Percentiles rank a stretch among this genome's conserved stretches.
Evolutionary conservation across 2,888 invertebrate genomes (phyloP).

Genomic region (Parnassius mnemosyne): DNA sequence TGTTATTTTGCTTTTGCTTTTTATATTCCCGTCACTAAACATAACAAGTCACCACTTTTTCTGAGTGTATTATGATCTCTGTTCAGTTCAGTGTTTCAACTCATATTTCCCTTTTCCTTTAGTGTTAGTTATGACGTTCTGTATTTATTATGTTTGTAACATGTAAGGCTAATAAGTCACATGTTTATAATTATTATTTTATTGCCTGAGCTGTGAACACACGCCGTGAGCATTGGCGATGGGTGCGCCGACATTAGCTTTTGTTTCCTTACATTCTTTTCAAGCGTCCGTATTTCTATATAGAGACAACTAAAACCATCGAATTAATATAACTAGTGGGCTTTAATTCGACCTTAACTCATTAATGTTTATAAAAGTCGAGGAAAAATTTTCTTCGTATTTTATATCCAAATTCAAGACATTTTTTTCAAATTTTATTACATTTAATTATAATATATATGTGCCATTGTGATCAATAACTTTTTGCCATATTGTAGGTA

Average conservation of each 20-base stretch:
- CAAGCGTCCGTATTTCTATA: too few species aligned
- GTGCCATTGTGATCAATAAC: too few species aligned
- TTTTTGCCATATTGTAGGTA: too few species aligned
- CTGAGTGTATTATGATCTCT: conserved; percentile 34
- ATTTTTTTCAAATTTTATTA: too few species aligned
- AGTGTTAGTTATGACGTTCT: conserved; percentile 17
- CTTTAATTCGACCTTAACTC: too few species aligned
- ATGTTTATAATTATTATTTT: conserved; percentile 79
- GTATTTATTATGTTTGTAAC: conserved; percentile 38
- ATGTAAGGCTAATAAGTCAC: conserved; percentile 74
- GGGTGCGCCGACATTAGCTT: conserved; percentile 43
- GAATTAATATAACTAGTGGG: too few species aligned
- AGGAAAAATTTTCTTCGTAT: too few species aligned
- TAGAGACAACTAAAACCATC: too few species aligned
- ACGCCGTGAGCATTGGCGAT: conserved; percentile 65
- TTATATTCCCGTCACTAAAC: conserved; percentile 41
- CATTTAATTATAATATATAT: too few species aligned
- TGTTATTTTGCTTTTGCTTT: conserved; percentile 67
- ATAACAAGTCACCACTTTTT: conserved; percentile 36
- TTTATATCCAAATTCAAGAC: too few species aligned
- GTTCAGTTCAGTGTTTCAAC: neutral
- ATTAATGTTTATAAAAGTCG: too few species aligned
- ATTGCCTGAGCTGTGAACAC: conserved; percentile 69
- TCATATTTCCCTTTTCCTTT: neutral
- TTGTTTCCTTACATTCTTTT: conserved; percentile 22